Evolutionary conservation across 2,113 vertebrate genomes (phyloP), one percentile per base, ranked within the genome.

Genomic region (Erythrocercus mccallii): DNA sequence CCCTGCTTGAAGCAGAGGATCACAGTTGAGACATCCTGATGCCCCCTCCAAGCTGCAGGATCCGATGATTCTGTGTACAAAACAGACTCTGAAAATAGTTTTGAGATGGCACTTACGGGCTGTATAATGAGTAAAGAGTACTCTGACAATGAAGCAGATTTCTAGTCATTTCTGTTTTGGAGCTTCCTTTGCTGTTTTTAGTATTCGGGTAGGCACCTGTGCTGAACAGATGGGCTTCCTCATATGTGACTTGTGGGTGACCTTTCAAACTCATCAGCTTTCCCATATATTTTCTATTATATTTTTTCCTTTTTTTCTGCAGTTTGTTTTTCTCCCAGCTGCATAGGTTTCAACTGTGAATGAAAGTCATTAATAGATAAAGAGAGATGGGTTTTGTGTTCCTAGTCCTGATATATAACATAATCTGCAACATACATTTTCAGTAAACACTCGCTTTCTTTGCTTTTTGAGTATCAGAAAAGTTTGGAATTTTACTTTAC

Each of bases 11-110:
- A 53, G n/a, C 27, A 35, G 21, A 2, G 5, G 2, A 31, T 40
- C 21, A 19, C 15, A 11, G 3, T 0, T 4, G 8, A 50, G 15
- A 48, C 0, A 2, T n/a, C 4, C 15, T 0, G 0, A 53, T 33
- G 5, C 0, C 11, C 4, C 13, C 17, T 79, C 22, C 50, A 86
- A 33, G 4, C 12, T 0, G 0, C 7, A 40, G 12, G 15, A 40
- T 40, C 4, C 20, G 42, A 12, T 57, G 31, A 35, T 57, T 48
- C 23, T 40, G 4, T 48, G 7, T 40, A 30, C 12, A 50, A 74
- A 92, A 20, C 16, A 74, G 37, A 37, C 4, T 44, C 15, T 66
- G 10, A 90, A 28, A 90, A 54, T 25, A 19, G 22, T 31, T 85
- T 45, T 53, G 28, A 85, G 61, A 33, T 50, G 13, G 3, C 10